phyloP scores from a whole-genome alignment of 2,888 invertebrate species.

The Ormyrus labotus region DNA sequence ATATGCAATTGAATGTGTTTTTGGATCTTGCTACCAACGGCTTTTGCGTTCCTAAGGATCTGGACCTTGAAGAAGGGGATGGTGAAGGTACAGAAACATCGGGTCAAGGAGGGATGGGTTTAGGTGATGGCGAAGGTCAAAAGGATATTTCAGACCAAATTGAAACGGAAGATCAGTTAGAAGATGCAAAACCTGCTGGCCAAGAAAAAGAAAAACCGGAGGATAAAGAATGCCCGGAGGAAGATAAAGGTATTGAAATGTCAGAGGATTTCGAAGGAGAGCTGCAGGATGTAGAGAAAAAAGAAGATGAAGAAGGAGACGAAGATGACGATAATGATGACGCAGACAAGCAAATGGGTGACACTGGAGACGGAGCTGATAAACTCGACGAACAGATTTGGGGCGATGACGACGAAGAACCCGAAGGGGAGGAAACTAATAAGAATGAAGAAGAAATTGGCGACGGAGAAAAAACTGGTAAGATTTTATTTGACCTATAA shows the following conservation, averaged over 20 bases:
- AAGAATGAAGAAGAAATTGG: constrained; percentile 79
- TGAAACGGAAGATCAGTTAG: constrained; percentile 93
- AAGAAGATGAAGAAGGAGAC: constrained; percentile 81
- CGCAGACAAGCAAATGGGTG: constrained; percentile 97
- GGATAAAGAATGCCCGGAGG: constrained; percentile 88
- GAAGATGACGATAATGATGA: constrained; percentile 82
- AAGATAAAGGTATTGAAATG: constrained; percentile 96
- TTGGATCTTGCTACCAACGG: constrained; percentile 90
- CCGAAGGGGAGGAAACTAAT: constrained; percentile 79
- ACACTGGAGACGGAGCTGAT: constrained; percentile 91
- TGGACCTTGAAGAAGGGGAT: constrained; percentile 83
- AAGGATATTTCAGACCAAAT: constrained; percentile 97
- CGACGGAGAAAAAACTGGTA: constrained; percentile 86
- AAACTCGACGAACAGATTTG: constrained; percentile 88
- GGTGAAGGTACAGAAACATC: constrained; percentile 78
- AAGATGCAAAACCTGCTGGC: constrained; percentile 90
- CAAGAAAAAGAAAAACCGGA: constrained; percentile 83
- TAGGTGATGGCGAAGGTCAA: constrained; percentile 94
- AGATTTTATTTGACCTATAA: neutral
- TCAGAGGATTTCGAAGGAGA: constrained; percentile 96
- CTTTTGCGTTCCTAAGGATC: constrained; percentile 93
- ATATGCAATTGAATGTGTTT: constrained; percentile 89
- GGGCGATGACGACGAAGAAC: constrained; percentile 85
- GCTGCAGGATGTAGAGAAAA: constrained; percentile 86
- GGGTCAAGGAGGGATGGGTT: constrained; percentile 85